Base-by-base conservation (phyloP, 2,113 vertebrate genomes). In the Gadus macrocephalus region DNA sequence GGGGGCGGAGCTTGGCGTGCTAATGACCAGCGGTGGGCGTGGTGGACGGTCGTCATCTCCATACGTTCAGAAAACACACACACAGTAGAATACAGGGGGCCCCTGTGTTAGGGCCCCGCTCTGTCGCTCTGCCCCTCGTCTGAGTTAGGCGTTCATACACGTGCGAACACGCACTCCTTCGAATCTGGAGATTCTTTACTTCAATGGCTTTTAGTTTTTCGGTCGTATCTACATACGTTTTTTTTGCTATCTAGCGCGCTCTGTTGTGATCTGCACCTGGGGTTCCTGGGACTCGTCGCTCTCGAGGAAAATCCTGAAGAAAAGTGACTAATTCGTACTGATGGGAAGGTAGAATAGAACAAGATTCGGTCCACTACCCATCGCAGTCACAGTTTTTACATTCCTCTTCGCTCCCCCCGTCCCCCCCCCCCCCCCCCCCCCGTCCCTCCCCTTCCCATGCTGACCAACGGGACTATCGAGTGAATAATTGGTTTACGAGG, bases 61-160 rank as follows among this genome's bases (percentile, higher is more conserved):
- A 91, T 91, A 56, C 66, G 71, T 63, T 64, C 77, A 87, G 82
- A 69, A 69, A 79, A 87, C 91, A 83, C 89, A 75, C 80, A 91
- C 91, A 93, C 86, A 92, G 90, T 79, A 66, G 81, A 69, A 72
- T 71, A 58, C 58, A 62, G 59, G 25, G 72, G 87, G 42, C 8
- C 8, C 3, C 42, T 49, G 42, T 81, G 69, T 35, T 35, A 35
- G 31, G 31, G 31, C 31, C 31, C 31, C 1, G 78, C 88, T 88
- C 87, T 89, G 90, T 83, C 89, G 72, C 80, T 91, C 42, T 49
- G 9, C 0, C 8, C 42, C 38, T 42, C 91, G 2, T 49, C 3
- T 49, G 42, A 9, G 8, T 49, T 14, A 2, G 66, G 81, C 71
- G 70, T 66, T 28, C 58, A 83, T 90, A 74, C 78, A 92, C 88